Percentiles rank a stretch among this genome's conserved stretches.
Evolutionary conservation across 2,888 invertebrate species (phyloP).

Genomic region (Apodemia duryi): DNA sequence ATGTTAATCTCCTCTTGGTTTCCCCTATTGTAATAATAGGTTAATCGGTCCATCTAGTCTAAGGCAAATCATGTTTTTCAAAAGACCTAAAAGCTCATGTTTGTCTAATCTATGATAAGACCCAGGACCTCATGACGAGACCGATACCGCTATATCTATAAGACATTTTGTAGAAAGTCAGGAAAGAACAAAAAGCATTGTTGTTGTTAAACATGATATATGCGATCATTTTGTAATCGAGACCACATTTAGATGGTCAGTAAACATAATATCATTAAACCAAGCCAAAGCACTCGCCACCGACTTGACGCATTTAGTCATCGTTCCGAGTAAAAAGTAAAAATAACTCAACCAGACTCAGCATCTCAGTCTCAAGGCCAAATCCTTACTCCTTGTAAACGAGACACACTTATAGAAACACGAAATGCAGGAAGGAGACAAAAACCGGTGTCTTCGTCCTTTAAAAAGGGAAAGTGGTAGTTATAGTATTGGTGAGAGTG

Average conservation of each 20-base stretch:
- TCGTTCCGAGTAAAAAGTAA: conserved; percentile 75
- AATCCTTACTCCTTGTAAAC: conserved; percentile 58
- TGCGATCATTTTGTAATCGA: conserved; percentile 1
- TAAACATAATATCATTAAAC: conserved; percentile 21
- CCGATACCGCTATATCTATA: no score
- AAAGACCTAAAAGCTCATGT: no score
- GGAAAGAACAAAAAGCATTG: background rate
- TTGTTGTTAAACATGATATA: conserved; percentile 3
- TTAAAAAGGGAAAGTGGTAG: conserved; percentile 79
- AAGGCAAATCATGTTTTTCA: no score
- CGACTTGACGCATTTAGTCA: conserved; percentile 72
- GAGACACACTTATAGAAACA: conserved; percentile 39
- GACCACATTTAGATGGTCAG: conserved; percentile 9
- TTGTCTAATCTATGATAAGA: no score
- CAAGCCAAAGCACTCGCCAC: conserved; percentile 36
- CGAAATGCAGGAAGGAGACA: conserved; percentile 37
- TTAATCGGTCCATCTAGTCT: no score
- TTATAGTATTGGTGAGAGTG: conserved; percentile 50
- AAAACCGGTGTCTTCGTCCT: conserved; percentile 68
- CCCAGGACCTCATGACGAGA: no score
- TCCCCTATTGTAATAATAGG: no score
- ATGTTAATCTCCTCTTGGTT: no score
- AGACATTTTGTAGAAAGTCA: no score
- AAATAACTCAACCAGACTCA: conserved; percentile 70
- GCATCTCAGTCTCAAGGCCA: conserved; percentile 74